A percentile compares a stretch with the other conserved stretches of the same genome.
phyloP scores from a whole-genome alignment of 2,113 vertebrate species.

The Perccottus glenii region DNA sequence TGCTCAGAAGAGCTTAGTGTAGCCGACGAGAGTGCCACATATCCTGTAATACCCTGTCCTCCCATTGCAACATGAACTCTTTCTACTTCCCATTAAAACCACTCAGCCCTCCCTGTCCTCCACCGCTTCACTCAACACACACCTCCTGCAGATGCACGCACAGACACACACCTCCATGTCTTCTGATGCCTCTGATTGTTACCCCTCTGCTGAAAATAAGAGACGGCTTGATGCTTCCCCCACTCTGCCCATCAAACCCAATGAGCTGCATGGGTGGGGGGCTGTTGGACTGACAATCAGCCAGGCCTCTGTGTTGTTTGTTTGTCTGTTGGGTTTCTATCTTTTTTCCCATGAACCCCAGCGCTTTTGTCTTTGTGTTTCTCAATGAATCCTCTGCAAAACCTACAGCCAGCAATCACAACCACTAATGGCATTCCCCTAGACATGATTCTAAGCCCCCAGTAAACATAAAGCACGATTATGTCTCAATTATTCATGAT shows the following conservation, averaged over 20 bases:
- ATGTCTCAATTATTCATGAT: slow-evolving; percentile 50
- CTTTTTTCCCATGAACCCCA: slow-evolving; percentile 10
- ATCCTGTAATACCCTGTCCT: slow-evolving; percentile 24
- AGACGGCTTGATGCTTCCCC: slow-evolving; percentile 17
- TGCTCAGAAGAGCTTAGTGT: too few species aligned
- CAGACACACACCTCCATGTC: slow-evolving; percentile 5
- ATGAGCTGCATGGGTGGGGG: background rate
- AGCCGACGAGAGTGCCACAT: background rate
- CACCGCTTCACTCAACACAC: slow-evolving; percentile 4
- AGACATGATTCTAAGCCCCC: slow-evolving; percentile 56
- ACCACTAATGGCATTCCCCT: slow-evolving; percentile 54
- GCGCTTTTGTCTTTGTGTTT: slow-evolving; percentile 19
- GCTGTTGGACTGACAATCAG: slow-evolving; percentile 16
- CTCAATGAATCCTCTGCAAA: slow-evolving; percentile 24
- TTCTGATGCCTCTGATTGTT: slow-evolving; percentile 33
- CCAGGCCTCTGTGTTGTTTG: slow-evolving; percentile 33
- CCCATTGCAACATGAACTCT: slow-evolving; percentile 36
- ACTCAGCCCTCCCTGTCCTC: slow-evolving; percentile 33
- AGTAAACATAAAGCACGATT: slow-evolving; percentile 58
- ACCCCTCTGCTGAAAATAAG: background rate
- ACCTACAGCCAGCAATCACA: slow-evolving; percentile 47
- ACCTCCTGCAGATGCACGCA: background rate
- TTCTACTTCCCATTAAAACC: slow-evolving; percentile 35
- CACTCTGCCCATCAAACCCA: slow-evolving; percentile 8
- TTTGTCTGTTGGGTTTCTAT: slow-evolving; percentile 25